phyloP scores from a whole-genome alignment of 2,113 vertebrate genomes.

The Irena cyanogastra region DNA sequence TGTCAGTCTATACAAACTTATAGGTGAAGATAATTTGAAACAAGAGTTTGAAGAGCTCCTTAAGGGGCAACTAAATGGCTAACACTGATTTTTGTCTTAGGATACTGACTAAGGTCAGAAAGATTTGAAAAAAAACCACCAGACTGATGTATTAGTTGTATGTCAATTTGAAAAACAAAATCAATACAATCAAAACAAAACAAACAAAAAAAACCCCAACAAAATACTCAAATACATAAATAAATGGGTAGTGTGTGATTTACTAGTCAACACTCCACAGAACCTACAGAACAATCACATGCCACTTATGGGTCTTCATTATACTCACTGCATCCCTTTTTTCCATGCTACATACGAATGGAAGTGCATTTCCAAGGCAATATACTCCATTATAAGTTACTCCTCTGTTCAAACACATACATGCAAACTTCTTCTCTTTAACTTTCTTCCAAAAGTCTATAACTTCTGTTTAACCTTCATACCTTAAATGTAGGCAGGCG shows the following conservation, averaged over 20 bases:
- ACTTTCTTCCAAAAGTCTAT: background rate
- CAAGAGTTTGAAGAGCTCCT: background rate
- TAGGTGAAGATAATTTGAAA: background rate
- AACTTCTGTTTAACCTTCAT: background rate
- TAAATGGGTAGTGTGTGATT: background rate
- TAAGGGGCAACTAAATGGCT: background rate
- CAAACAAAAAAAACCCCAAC: background rate
- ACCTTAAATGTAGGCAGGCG: conserved; percentile 95
- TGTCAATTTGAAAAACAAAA: background rate
- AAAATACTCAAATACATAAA: background rate
- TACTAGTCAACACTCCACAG: background rate
- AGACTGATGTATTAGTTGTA: background rate
- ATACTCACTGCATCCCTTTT: background rate
- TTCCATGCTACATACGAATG: background rate
- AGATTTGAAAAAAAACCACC: background rate
- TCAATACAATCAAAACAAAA: background rate
- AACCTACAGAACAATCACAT: background rate
- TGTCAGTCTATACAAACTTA: background rate
- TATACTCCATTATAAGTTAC: background rate
- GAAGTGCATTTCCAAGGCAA: background rate
- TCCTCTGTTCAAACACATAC: background rate
- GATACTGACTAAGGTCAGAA: background rate
- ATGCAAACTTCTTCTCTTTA: background rate
- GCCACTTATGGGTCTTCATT: background rate
- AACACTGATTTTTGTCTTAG: background rate